Base-by-base conservation (phyloP, 2,113 vertebrate genomes). In the Chroicocephalus ridibundus region DNA sequence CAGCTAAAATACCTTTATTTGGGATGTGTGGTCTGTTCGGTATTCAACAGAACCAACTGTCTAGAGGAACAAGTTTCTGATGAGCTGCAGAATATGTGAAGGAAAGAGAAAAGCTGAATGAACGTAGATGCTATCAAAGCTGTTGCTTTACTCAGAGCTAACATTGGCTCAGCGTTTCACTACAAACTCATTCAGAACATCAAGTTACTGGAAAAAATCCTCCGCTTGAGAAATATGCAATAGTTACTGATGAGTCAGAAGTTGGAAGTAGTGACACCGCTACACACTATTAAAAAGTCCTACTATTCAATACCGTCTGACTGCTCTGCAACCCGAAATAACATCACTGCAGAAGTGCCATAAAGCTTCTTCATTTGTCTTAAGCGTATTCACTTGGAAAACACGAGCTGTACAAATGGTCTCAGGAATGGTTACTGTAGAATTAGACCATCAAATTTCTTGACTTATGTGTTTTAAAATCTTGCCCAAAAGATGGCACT, bases 401-500 rank as follows among this genome's bases (percentile, higher is more conserved):
- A 81, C 66, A 69, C 0, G 9, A 94, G 70, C 79, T 69, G 75
- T 42, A 49, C 74, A 89, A 94, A 95, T 27, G 84, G 54, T 68
- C 94, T 85, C 12, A 7, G 49, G 75, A 87, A 86, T 27, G 71
- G 75, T 55, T 87, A 54, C 75, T 60, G 91, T 55, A 79, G 84
- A 86, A 93, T 91, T 66, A 94, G 84, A 95, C 81, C 93, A 88
- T 88, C 79, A 79, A 54, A 81, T 94, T 95, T 80, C 89, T 94
- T 94, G 90, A 96, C 93, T 93, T 97, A 93, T 42, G 90, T 97
- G 94, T 89, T 96, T 97, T 95, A 97, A 97, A 97, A 95, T 95
- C 94, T 97, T 96, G 96, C 96, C 95, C 93, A 97, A 97, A 97
- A 96, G 97, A 97, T 97, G 96, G 97, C 95, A 97, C 96, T 97